Percentiles rank a stretch among this genome's conserved stretches.
Evolutionary conservation across 2,888 invertebrate species (phyloP).

Genomic region (Lissonota sp.): DNA sequence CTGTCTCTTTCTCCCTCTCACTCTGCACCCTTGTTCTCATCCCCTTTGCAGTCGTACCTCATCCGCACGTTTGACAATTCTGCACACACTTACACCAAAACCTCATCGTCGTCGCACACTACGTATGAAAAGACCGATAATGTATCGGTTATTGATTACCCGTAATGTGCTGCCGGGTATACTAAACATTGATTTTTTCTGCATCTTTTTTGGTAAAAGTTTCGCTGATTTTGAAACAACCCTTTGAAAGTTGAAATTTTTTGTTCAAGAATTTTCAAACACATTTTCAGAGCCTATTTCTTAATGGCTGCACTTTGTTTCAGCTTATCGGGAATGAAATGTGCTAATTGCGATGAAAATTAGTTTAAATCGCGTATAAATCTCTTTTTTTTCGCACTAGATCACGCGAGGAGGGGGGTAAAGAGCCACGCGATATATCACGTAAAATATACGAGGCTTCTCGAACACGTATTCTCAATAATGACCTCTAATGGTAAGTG

Average conservation of each 20-base stretch:
- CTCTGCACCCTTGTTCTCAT: constrained; percentile 46
- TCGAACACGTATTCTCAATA: constrained; percentile 56
- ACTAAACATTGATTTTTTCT: constrained; percentile 30
- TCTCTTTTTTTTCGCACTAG: background rate
- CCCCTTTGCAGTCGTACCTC: constrained; percentile 56
- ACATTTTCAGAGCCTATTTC: too few species aligned
- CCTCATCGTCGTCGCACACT: constrained; percentile 22
- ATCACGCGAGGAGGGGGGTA: background rate
- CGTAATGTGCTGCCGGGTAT: constrained; percentile 74
- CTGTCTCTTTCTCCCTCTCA: too few species aligned
- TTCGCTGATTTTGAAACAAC: background rate
- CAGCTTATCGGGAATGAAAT: background rate
- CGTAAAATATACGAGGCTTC: constrained; percentile 12
- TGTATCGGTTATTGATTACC: constrained; percentile 81
- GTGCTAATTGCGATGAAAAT: constrained; percentile 2
- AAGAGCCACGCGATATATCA: constrained; percentile 11
- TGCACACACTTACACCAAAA: background rate
- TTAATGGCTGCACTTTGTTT: too few species aligned
- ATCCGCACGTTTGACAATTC: constrained; percentile 51
- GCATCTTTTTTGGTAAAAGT: constrained; percentile 54
- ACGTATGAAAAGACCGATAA: constrained; percentile 69
- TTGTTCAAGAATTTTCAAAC: too few species aligned
- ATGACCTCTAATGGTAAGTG: constrained; percentile 60
- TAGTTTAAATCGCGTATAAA: background rate
- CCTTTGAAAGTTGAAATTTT: too few species aligned